Base-by-base conservation (phyloP, 2,797 vertebrate genomes). In the Botia kubotai region DNA sequence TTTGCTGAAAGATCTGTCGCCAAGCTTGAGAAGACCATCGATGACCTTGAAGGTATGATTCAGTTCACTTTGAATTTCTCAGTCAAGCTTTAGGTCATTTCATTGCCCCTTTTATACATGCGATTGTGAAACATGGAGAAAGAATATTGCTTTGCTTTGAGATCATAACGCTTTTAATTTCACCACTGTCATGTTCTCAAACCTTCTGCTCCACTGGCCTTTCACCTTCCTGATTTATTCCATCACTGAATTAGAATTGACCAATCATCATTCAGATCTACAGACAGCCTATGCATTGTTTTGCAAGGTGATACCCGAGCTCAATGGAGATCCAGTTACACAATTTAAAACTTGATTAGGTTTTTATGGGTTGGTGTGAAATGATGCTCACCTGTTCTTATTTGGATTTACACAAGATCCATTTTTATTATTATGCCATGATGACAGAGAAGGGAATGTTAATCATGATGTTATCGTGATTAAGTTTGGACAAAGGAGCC, bases 1-100 rank as follows among this genome's bases (percentile, higher is more conserved):
- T 99, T 99, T 86, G 95, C 98, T 77, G 98, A 99, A 95, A 97
- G 98, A 92, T 97, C 98, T 88, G 98, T 99, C 92, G 97, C 98
- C 93, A 99, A 99, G 91, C 95, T 99, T 93, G 98, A 99, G 95
- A 99, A 99, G 93, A 96, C 96, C 93, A 98, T 99, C 82, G 98
- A 99, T 89, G 98, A 99, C 92, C 91, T 99, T 94, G 98, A 99
- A 97, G 98, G 98, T 99, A 97, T 83, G 96, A 73, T 39, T n/a
- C n/a, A 6, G 17, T n/a, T 36, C 29, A 39, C 17, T n/a, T n/a
- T n/a, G 6, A 8, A 33, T n/a, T 36, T 36, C 29, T 63, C 26
- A 10, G 53, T 68, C 7, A 26, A 10, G 70, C 1, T 19, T 33
- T 3, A 33, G 33, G 46, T 43, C 2, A 36, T 57, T 73, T 14